Conservation (phyloP, 2,113 vertebrate genomes). For the Larimichthys polyactis region DNA sequence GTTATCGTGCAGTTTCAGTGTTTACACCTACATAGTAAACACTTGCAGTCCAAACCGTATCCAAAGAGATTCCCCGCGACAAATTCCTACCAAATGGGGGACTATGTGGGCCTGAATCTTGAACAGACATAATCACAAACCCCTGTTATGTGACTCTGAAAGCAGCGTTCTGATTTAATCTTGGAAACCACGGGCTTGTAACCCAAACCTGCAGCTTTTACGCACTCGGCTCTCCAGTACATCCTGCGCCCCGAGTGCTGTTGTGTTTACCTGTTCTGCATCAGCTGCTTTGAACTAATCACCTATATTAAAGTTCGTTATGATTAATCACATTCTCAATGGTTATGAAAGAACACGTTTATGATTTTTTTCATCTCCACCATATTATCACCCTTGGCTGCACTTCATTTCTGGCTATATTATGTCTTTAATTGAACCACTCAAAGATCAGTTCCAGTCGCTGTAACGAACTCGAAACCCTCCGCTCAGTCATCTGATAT, state of each 20-base stretch:
- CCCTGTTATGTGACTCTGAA: no score
- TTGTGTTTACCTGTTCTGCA: slow-evolving; percentile 20
- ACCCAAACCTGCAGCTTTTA: slow-evolving; percentile 42
- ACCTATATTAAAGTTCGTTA: not conserved
- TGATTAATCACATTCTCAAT: not conserved
- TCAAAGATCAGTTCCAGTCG: not conserved
- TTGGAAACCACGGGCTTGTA: not conserved
- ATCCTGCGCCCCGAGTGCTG: not conserved
- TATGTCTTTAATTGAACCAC: slow-evolving; percentile 9
- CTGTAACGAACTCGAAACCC: slow-evolving; percentile 32
- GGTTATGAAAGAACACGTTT: not conserved
- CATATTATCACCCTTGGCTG: no score
- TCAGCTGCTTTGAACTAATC: not conserved
- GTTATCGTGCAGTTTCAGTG: not conserved
- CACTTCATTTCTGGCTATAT: not conserved
- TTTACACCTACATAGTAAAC: slow-evolving; percentile 24
- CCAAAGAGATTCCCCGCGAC: not conserved
- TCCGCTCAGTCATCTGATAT: slow-evolving; percentile 42
- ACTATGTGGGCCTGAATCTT: no score
- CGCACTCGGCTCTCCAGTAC: slow-evolving; percentile 27
- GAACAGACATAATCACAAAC: not conserved
- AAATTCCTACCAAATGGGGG: not conserved
- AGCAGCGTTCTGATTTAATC: not conserved
- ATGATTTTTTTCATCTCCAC: not conserved
- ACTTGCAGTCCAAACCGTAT: not conserved